A percentile compares a stretch with the other conserved stretches of the same genome.
Conservation (phyloP, 2,113 vertebrate species). For the Poeciliopsis turrubarensis region DNA sequence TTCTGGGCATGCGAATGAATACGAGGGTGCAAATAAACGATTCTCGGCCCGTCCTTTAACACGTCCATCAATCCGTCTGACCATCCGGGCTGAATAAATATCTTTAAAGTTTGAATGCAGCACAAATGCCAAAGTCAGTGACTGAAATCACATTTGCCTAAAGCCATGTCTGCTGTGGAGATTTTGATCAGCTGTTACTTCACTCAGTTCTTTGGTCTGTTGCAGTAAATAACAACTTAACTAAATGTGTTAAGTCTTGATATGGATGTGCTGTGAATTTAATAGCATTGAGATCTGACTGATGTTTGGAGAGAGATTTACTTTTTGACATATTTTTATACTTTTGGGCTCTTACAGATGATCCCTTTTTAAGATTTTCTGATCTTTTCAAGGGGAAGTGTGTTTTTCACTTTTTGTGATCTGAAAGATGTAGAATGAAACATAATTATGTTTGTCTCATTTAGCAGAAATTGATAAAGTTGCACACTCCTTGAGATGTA, state of each 20-base stretch:
- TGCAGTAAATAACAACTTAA: not conserved
- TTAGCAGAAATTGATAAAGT: too few species aligned
- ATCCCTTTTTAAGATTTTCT: not conserved
- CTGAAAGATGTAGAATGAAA: too few species aligned
- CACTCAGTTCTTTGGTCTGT: constrained; percentile 3
- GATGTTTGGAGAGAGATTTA: too few species aligned
- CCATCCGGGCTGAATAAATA: constrained; percentile 49
- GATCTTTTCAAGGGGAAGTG: not conserved
- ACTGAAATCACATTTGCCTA: constrained; percentile 12
- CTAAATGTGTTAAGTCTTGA: too few species aligned
- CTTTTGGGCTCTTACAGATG: not conserved
- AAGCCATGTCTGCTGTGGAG: not conserved
- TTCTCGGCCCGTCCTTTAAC: constrained; percentile 51
- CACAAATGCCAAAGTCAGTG: constrained; percentile 20
- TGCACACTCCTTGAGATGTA: too few species aligned
- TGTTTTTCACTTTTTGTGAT: not conserved
- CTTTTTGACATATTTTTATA: too few species aligned
- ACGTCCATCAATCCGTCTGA: constrained; percentile 52
- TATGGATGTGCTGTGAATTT: too few species aligned
- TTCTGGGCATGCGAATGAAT: constrained; percentile 62
- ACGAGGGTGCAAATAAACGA: constrained; percentile 43
- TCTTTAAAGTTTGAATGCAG: constrained; percentile 11
- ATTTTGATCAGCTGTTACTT: constrained; percentile 20
- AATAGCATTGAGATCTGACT: too few species aligned
- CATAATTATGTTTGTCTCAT: too few species aligned